These are phyloP conservation scores for Butastur rufipennis DNA, from an alignment of 2,113 vertebrate genomes.

Conservation along the genomic window DNA sequence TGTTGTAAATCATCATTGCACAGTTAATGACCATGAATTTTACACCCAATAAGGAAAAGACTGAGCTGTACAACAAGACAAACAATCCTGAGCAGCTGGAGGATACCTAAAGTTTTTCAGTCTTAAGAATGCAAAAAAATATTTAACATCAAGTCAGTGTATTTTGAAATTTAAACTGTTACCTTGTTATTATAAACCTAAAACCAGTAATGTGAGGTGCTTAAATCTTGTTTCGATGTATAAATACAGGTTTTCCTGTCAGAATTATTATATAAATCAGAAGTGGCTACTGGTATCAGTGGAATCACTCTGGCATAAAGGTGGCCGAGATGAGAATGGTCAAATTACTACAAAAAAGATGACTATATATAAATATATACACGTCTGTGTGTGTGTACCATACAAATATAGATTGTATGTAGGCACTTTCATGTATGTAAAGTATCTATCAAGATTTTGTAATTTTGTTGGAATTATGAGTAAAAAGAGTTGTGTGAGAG, in stretches of 20 bases:
- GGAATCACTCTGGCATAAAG: background rate
- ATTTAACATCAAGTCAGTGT: background rate
- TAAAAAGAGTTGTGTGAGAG: slow-evolving; percentile 5
- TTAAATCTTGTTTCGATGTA: background rate
- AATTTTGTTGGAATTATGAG: background rate
- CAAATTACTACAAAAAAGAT: background rate
- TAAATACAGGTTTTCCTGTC: background rate
- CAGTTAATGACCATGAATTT: background rate
- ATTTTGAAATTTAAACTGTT: background rate
- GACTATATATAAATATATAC: background rate
- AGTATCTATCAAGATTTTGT: background rate
- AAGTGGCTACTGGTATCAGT: background rate
- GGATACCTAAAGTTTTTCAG: background rate
- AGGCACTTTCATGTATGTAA: background rate
- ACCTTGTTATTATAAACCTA: background rate
- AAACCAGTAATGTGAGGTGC: background rate
- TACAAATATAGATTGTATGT: background rate
- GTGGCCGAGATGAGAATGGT: background rate
- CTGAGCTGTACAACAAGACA: background rate
- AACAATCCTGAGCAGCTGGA: background rate
- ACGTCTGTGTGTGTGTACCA: background rate
- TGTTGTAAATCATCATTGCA: background rate
- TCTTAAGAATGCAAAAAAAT: background rate
- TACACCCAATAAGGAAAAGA: background rate
- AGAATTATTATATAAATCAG: background rate